Evolutionary conservation across 2,113 vertebrate species (phyloP).

Genomic region (Oriolus oriolus): DNA sequence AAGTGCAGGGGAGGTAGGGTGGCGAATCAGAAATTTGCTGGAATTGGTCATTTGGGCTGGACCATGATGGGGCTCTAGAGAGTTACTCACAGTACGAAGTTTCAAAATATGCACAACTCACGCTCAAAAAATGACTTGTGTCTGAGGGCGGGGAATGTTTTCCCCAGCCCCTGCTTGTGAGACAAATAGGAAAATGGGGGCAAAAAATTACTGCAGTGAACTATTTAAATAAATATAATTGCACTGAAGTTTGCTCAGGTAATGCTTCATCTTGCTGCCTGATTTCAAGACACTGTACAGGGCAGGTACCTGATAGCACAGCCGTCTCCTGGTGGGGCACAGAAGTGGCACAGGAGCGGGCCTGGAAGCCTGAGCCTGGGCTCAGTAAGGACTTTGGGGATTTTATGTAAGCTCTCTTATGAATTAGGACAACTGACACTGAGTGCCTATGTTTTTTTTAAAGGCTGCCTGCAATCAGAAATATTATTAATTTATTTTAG

Average conservation of each 20-base stretch:
- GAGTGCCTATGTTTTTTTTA: background rate
- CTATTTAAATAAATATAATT: background rate
- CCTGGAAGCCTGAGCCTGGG: background rate
- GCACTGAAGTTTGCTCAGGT: background rate
- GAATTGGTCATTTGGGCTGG: background rate
- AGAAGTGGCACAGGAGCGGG: background rate
- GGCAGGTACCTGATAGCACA: background rate
- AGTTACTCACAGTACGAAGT: constrained; percentile 22
- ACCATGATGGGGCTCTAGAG: background rate
- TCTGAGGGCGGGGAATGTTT: constrained; percentile 10
- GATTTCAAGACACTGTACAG: background rate
- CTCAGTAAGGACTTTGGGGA: background rate
- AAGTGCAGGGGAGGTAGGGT: background rate
- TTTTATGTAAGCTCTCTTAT: background rate
- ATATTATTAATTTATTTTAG: background rate
- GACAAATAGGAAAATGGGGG: background rate
- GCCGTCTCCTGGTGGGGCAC: background rate
- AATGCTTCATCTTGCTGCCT: background rate
- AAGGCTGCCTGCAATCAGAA: background rate
- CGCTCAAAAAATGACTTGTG: background rate
- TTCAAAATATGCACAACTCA: constrained; percentile 43
- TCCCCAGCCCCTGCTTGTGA: background rate
- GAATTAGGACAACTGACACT: background rate
- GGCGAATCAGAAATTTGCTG: background rate
- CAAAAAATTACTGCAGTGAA: background rate